Conservation (phyloP, 2,797 vertebrate genomes). For the Hybognathus amarus region DNA sequence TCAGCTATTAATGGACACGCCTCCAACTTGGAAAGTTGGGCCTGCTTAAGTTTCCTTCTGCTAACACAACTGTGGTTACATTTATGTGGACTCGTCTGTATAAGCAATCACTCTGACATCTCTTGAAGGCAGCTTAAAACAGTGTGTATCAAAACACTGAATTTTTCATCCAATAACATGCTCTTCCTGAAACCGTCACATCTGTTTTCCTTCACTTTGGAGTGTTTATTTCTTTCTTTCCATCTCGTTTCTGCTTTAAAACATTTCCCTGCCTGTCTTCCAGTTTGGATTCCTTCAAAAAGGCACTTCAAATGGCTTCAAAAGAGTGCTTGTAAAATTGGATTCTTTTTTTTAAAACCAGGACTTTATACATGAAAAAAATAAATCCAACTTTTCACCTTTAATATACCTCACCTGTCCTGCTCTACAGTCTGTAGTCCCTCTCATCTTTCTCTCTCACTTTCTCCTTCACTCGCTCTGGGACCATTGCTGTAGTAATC, state of each 20-base stretch:
- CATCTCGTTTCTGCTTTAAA: not conserved
- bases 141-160: conserved; percentile 10
- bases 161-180: not conserved
- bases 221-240: not conserved
- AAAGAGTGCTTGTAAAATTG: conserved; percentile 33
- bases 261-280: conserved; percentile 2
- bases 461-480: conserved; percentile 46
- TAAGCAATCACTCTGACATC: conserved; percentile 17
- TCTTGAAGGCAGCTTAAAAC: conserved; percentile 4
- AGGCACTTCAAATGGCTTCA: conserved; percentile 26
- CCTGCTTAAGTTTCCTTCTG: conserved; percentile 3
- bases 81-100: conserved; percentile 2
- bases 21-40: not conserved
- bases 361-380: not conserved
- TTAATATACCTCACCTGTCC: conserved; percentile 9
- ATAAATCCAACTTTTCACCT: conserved; percentile 2
- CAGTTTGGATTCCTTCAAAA: conserved; percentile 2
- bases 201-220: not conserved
- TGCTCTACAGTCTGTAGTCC: not conserved
- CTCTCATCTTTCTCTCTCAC: not conserved
- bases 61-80: conserved; percentile 16
- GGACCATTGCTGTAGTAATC: conserved; percentile 54
- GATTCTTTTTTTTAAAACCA: conserved; percentile 1
- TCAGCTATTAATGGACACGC: conserved; percentile 1
- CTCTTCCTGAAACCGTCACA: not conserved